Base-by-base conservation (phyloP, 2,113 vertebrate genomes). In the Amazona guildingii region DNA sequence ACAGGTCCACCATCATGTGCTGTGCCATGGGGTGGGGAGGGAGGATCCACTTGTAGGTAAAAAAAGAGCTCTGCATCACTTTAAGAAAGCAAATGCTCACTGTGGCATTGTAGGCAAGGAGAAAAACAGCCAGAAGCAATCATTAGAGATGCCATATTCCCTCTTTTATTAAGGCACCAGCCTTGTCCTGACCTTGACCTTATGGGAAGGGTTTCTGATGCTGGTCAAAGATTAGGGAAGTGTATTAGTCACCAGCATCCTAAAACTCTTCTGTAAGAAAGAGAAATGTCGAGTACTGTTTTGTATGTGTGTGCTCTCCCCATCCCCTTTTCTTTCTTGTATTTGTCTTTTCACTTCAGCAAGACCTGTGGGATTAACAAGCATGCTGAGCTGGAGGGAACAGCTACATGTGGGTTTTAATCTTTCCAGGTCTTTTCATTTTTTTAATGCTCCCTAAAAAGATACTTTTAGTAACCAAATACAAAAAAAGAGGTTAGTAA, bases 51-150 rank as follows among this genome's bases (percentile, higher is more conserved):
- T 39, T 48, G 73, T 28, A 6, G 4, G 55, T 64, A 78, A 64
- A 90, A 59, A 69, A 14, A 66, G 25, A 74, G 29, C 33, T 75
- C 48, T 79, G 48, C 44, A 20, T 61, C 35, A 31, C 79, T 82
- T 88, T 52, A 75, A 93, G 83, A 51, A 92, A 83, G 46, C 29
- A 93, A 90, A 70, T 44, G 10, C 21, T 57, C 20, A 33, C 59
- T 51, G 23, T 83, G 64, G 39, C 68, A 9, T 90, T 89, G 25
- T 3, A 74, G n/a, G n/a, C 46, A 81, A 80, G 76, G 86, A 95
- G 86, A 75, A 94, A 96, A 96, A 78, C 69, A 94, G 80, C 92
- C 86, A 86, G 92, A 76, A 93, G 92, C 79, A 81, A 67, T 94
- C 68, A 78, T 94, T 96, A 92, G 59, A 43, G 31, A 75, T 86